Evolutionary conservation across 2,113 vertebrate genomes (phyloP), one percentile per base, ranked within the genome.

Genomic region (Saimiri boliviensis): DNA sequence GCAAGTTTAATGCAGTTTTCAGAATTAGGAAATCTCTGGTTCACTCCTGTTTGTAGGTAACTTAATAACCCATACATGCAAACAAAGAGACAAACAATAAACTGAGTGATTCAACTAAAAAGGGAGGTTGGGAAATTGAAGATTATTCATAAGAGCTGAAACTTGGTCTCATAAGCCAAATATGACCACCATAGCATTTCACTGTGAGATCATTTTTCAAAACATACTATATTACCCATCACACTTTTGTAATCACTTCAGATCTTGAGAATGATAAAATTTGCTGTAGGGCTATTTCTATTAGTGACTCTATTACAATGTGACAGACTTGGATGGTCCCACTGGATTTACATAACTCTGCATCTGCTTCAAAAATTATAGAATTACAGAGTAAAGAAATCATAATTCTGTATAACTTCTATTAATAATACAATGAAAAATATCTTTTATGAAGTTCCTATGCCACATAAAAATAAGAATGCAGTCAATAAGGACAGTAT

Each of bases 291-390:
- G 92, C 97, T 74, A 97, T 96, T 98, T 97, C 97, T 93, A 94
- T 97, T 98, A 98, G 96, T 97, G 81, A 63, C 52, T 97, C 92
- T 89, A 97, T 97, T 97, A 96, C 93, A 98, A 97, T 92, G 96
- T 96, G 91, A 95, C 70, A 98, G 95, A 95, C 94, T 74, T 90
- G 90, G 60, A 97, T 93, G 30, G 84, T 98, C 97, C 94, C 97
- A 82, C 71, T 93, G 94, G 97, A 96, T 92, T 97, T 98, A 92
- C 2, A 74, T 94, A 95, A 96, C 66, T 95, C 54, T 96, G 70
- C 63, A 96, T 95, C 97, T 90, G 82, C 12, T 94, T 95, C 49
- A 93, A 97, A 97, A 95, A 94, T 94, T 85, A 96, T 27, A 95
- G 56, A 94, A 94, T 82, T 95, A 77, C 63, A 95, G 49, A 81